phyloP scores from a whole-genome alignment of 2,797 vertebrate genomes.

The Fistularia commersonii region DNA sequence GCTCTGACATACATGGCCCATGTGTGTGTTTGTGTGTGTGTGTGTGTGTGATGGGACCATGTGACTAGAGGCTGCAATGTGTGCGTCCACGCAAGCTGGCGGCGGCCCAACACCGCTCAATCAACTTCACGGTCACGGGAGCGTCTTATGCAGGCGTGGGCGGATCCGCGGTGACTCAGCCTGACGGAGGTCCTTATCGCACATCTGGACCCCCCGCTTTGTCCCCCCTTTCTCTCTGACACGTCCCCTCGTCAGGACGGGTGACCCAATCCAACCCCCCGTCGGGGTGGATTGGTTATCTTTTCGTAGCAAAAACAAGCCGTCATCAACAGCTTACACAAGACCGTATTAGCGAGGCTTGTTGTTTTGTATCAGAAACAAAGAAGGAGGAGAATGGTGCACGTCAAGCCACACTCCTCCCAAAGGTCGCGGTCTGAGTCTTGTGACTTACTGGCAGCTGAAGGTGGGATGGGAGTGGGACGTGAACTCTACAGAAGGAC shows the following conservation, averaged over 20 bases:
- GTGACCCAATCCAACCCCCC: no score
- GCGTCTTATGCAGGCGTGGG: slow-evolving; percentile 45
- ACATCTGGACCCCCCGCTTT: no score
- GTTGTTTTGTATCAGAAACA: slow-evolving; percentile 20
- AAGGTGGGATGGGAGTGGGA: slow-evolving; percentile 42
- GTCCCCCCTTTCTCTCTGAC: no score
- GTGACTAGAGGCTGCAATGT: slow-evolving; percentile 41
- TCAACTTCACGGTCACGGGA: slow-evolving; percentile 50
- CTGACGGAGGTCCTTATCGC: no score
- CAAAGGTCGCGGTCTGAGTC: slow-evolving; percentile 32
- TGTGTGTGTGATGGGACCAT: slow-evolving; percentile 15
- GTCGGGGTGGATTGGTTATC: no score
- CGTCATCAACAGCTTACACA: no score
- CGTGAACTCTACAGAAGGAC: slow-evolving; percentile 46
- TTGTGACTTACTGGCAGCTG: slow-evolving; percentile 55
- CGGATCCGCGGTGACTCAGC: slow-evolving; percentile 21
- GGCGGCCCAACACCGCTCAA: slow-evolving; percentile 58
- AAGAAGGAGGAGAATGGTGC: slow-evolving; percentile 4
- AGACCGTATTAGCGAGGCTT: slow-evolving; percentile 14
- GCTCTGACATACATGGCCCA: slow-evolving; percentile 64
- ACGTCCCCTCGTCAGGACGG: no score
- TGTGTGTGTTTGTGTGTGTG: slow-evolving; percentile 13
- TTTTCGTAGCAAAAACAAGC: no score
- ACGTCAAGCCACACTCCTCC: slow-evolving; percentile 44
- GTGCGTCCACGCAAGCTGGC: slow-evolving; percentile 37